Evolutionary conservation across 2,113 vertebrate genomes (phyloP), one percentile per base, ranked within the genome.

Genomic region (Tyrannus savana): DNA sequence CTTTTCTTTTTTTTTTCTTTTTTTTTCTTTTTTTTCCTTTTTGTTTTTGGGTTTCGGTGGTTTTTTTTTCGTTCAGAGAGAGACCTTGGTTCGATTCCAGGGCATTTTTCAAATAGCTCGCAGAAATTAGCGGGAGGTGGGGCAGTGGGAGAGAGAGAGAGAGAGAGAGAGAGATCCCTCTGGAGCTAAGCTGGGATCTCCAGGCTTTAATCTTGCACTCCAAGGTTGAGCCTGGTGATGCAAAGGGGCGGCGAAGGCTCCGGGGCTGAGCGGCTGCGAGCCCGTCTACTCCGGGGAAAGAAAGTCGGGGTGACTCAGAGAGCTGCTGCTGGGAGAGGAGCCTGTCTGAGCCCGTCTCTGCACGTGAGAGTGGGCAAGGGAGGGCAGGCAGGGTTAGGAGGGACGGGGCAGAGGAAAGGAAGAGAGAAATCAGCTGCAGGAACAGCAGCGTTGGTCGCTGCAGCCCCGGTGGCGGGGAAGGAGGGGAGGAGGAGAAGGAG

Each of bases 321-420:
- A 62, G 59, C 56, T 1, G 85, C 83, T 76, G 46, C 83, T 46
- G 87, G 39, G 76, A 66, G 52, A 60, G 77, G 42, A 95, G 89
- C 85, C 77, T 88, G 92, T 78, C 91, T 89, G 94, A 95, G 95
- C 95, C 82, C 88, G 81, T 89, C 27, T 5, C 56, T 75, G 76
- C 92, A 95, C 60, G 89, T 83, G 94, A 78, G 60, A 91, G 80
- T 78, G 94, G 91, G 91, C 84, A 91, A 63, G 63, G 91, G 78
- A 90, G 58, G 84, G 90, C 75, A 72, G 58, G 73, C 46, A 49
- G 69, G 41, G 84, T 30, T 13, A 42, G 87, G 37, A 77, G 31
- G 18, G 1, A 13, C 5, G 0, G 9, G 58, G 87, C 28, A 23
- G 72, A 78, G 44, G n/a, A 63, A 41, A 27, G 60, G 12, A 42